These are phyloP conservation scores for Vicugna pacos DNA, from an alignment of 2,113 vertebrate species.

Conservation along the genomic window DNA sequence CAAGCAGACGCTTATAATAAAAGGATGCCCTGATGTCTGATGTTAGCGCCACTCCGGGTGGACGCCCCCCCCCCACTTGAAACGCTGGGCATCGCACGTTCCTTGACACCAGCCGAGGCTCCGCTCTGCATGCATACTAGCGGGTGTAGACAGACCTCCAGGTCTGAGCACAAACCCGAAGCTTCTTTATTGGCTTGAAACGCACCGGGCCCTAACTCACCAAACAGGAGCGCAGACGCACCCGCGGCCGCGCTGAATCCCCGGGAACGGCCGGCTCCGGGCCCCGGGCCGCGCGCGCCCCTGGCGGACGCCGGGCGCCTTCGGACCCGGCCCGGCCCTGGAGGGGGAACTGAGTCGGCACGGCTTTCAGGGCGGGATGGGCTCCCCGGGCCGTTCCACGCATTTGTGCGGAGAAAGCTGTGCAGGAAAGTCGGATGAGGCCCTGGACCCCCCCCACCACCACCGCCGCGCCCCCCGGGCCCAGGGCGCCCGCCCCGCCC, in stretches of 20 bases:
- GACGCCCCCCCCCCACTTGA: background rate
- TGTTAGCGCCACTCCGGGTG: accelerated
- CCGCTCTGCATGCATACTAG: accelerated
- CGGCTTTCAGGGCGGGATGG: background rate
- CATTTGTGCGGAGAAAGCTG: background rate
- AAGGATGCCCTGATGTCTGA: background rate
- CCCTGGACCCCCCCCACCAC: background rate
- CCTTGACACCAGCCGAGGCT: accelerated
- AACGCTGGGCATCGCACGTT: background rate
- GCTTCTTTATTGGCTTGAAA: background rate
- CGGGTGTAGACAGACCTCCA: background rate
- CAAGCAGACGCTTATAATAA: background rate
- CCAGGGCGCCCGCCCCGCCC: background rate
- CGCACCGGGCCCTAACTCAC: background rate
- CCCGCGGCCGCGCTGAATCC: background rate
- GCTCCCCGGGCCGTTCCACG: background rate
- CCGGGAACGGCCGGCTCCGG: too few relatives aligned
- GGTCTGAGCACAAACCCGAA: background rate
- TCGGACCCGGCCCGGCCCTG: too few relatives aligned
- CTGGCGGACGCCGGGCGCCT: too few relatives aligned
- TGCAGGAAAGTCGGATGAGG: accelerated
- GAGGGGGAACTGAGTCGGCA: too few relatives aligned
- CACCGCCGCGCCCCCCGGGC: too few relatives aligned
- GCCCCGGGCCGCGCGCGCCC: too few relatives aligned
- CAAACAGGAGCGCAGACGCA: accelerated